Conservation (phyloP, 2,113 vertebrate genomes). For the Caranx ignobilis region DNA sequence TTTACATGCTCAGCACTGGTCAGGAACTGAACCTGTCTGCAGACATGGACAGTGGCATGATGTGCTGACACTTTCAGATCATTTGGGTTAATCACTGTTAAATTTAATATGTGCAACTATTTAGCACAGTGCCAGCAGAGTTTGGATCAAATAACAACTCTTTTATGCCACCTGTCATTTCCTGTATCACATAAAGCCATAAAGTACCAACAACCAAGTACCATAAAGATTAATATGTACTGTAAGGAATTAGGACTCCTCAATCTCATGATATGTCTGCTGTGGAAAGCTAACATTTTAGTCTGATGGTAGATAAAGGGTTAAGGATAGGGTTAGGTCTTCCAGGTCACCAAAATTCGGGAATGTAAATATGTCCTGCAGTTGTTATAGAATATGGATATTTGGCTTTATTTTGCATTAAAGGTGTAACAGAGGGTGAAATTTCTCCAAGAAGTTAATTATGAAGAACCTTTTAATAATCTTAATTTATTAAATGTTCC, state of each 20-base stretch:
- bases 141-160: not conserved
- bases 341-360: no score
- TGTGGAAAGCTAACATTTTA: not conserved
- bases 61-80: not conserved
- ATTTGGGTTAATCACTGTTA: not conserved
- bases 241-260: no score
- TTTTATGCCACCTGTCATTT: not conserved
- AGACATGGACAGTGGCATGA: not conserved
- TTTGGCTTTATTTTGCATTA: not conserved
- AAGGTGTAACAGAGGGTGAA: not conserved
- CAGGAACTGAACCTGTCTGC: no score
- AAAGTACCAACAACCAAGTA: not conserved
- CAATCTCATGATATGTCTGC: not conserved
- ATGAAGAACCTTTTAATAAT: not conserved
- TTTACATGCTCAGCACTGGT: no score
- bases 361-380: not conserved
- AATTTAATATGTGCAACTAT: not conserved
- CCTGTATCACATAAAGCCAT: not conserved
- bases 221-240: not conserved
- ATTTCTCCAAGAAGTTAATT: not conserved
- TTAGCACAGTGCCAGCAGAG: not conserved
- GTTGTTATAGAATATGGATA: not conserved
- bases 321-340: no score
- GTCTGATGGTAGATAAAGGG: not conserved
- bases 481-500: not conserved